Conservation (phyloP, 1,140 invertebrate species). For the Rhopalosiphum padi region DNA sequence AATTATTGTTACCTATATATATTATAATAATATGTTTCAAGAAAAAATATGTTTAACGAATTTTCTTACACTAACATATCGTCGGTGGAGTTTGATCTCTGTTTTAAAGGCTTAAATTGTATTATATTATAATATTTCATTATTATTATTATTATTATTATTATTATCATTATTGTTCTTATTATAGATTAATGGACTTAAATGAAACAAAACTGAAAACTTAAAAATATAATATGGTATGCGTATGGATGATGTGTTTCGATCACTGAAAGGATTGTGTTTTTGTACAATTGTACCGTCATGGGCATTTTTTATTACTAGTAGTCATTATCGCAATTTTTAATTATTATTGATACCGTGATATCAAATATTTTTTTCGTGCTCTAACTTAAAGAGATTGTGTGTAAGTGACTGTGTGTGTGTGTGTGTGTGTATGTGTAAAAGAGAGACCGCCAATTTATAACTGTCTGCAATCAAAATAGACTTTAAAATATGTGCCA, state of each 20-base stretch:
- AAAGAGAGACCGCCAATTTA: neutral
- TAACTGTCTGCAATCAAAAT: neutral
- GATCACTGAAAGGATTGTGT: neutral
- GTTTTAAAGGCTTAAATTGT: conserved; percentile 29
- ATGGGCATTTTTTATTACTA: neutral
- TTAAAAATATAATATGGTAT: conserved; percentile 4
- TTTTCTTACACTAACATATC: conserved; percentile 57
- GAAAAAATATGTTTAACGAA: conserved; percentile 48
- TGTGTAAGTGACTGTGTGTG: too few species aligned
- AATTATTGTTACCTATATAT: conserved; percentile 53
- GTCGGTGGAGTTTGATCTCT: conserved; percentile 52
- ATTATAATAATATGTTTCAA: conserved; percentile 21
- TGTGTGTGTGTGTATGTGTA: neutral
- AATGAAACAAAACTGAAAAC: neutral
- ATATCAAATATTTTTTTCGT: neutral
- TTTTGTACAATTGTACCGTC: neutral
- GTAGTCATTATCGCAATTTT: neutral
- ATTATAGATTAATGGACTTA: neutral
- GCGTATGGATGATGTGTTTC: neutral
- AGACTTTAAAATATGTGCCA: conserved; percentile 29
- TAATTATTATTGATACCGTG: neutral
- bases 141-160: conserved; percentile 16
- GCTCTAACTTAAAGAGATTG: neutral
- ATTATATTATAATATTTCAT: conserved; percentile 35
- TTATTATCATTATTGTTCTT: neutral